phyloP scores from a whole-genome alignment of 2,113 vertebrate genomes.

The Tonatia bakeri region DNA sequence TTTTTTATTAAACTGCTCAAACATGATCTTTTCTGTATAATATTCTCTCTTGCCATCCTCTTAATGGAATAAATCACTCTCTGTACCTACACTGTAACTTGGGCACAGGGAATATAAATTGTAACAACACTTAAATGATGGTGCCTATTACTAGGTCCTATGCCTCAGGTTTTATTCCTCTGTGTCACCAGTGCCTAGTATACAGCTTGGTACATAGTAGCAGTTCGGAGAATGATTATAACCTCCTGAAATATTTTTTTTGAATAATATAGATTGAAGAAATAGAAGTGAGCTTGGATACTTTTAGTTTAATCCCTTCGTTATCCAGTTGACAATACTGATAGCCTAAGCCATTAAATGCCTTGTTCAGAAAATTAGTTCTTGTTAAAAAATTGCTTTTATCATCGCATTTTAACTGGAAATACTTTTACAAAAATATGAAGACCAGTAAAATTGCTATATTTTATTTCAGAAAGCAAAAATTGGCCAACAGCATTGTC shows the following conservation, averaged over 20 bases:
- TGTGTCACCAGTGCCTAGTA: background rate
- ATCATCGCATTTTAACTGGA: background rate
- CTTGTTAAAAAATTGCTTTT: background rate
- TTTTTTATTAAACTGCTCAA: background rate
- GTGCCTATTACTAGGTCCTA: background rate
- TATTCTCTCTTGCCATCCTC: background rate
- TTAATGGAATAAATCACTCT: background rate
- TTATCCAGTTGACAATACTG: background rate
- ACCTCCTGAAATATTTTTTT: background rate
- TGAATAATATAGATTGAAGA: background rate
- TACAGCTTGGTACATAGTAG: background rate
- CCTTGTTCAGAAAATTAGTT: background rate
- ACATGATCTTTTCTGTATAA: background rate
- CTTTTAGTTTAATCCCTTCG: background rate
- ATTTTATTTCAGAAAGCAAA: background rate
- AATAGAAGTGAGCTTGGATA: background rate
- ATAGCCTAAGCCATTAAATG: background rate
- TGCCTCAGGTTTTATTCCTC: background rate
- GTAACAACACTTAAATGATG: background rate
- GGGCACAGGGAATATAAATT: background rate
- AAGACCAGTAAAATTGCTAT: background rate
- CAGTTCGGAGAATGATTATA: background rate
- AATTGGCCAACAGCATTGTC: background rate
- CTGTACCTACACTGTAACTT: background rate
- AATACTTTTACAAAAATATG: background rate